Evolutionary conservation across 2,888 invertebrate species (phyloP).

Genomic region (Plutella xylostella): DNA sequence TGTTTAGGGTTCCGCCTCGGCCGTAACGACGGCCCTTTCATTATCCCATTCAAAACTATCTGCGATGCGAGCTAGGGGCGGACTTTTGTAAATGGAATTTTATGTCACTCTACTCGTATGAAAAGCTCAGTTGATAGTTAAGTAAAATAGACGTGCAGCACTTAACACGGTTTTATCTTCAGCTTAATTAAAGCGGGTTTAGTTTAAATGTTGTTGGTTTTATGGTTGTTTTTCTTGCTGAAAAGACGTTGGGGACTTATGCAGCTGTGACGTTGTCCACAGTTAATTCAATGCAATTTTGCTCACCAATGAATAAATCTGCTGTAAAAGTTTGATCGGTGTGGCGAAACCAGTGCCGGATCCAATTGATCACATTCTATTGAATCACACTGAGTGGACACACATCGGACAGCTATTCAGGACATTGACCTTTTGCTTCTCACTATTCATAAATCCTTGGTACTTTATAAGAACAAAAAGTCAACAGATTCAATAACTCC

Average conservation of each 20-base stretch:
- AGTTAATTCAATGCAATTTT: too few species aligned
- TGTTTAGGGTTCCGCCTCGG: constrained; percentile 37
- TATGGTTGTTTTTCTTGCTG: not conserved
- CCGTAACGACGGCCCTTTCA: constrained; percentile 37
- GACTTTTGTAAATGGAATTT: constrained; percentile 38
- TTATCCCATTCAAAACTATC: constrained; percentile 47
- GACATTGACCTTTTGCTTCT: too few species aligned
- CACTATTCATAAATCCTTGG: too few species aligned
- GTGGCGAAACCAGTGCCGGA: constrained; percentile 30
- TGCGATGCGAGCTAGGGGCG: constrained; percentile 43
- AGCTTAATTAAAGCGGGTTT: too few species aligned
- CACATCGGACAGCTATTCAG: not conserved
- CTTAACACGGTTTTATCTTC: not conserved
- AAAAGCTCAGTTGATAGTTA: constrained; percentile 23
- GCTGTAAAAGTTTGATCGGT: too few species aligned
- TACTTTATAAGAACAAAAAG: too few species aligned
- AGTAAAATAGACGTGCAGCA: not conserved
- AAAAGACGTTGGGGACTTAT: too few species aligned
- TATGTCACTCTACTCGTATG: constrained; percentile 36
- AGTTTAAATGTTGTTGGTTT: too few species aligned
- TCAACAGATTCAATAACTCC: too few species aligned
- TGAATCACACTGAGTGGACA: constrained; percentile 14
- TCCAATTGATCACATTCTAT: constrained; percentile 40
- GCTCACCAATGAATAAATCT: too few species aligned
- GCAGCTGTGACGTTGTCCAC: too few species aligned